These are phyloP conservation scores for Apus apus DNA, from an alignment of 2,113 vertebrate genomes.

Conservation along the genomic window DNA sequence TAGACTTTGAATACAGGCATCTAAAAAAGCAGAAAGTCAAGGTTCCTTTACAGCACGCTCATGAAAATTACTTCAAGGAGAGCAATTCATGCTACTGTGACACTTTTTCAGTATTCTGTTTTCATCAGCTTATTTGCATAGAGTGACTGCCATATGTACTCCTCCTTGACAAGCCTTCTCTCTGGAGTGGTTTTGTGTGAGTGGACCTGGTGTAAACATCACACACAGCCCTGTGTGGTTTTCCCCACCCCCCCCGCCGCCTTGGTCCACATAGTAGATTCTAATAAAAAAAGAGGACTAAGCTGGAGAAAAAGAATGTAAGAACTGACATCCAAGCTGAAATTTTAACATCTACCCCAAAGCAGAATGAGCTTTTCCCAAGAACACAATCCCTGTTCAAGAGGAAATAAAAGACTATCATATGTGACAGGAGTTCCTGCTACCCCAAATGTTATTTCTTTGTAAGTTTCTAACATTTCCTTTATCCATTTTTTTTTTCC, in stretches of 20 bases:
- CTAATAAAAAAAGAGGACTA: neutral
- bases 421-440: neutral
- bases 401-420: neutral
- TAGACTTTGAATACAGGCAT: no score
- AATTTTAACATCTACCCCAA: neutral
- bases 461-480: neutral
- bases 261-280: neutral
- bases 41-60: neutral
- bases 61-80: neutral
- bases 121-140: neutral
- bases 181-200: neutral
- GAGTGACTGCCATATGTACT: neutral
- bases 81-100: neutral
- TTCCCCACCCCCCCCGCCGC: no score
- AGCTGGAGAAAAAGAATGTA: neutral
- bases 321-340: neutral
- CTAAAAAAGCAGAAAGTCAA: no score
- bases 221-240: accelerated
- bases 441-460: neutral
- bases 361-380: neutral
- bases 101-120: neutral
- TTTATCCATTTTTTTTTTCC: neutral
- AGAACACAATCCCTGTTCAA: neutral
- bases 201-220: neutral
- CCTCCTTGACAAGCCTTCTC: neutral